Base-by-base conservation (phyloP, 2,797 vertebrate genomes). In the Lacerta viridis region DNA sequence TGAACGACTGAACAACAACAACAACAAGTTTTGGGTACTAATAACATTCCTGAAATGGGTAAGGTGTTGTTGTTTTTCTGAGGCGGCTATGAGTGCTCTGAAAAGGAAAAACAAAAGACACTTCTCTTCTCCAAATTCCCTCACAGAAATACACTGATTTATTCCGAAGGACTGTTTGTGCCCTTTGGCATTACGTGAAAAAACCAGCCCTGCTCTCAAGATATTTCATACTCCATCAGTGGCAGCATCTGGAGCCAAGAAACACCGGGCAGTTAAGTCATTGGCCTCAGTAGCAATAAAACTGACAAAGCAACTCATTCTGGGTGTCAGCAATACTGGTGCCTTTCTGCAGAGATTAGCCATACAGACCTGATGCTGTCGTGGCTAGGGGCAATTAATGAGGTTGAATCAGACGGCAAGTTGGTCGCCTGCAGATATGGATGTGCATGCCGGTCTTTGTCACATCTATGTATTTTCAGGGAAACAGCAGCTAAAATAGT, bases 401-500 rank as follows among this genome's bases (percentile, higher is more conserved):
- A 72, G 39, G 43, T 89, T 83, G 78, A 69, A 92, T 88, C 91
- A 92, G 88, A 90, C 84, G 61, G 77, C 85, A 94, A 87, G 83
- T 88, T 17, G 82, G 64, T 89, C 69, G 46, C 78, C 85, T 87
- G 83, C 76, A 93, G 91, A 68, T 80, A 90, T 61, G 71, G 74
- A 91, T 90, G 84, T 20, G 3, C 4, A 27, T 50, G 25, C 46
- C 75, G 69, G 55, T 10, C 64, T 29, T 75, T 91, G 92, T 91
- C 93, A 93, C 3, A 90, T 91, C 75, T 74, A 79, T 69, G 29
- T 72, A 74, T 89, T 88, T 92, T 75, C 36, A 2, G 69, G 64
- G 64, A 84, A 92, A 86, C n/a, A 92, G 50, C 68, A 92, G 13
- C 86, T 90, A 82, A 90, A 94, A 90, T 74, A 74, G 69, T 87